Evolutionary conservation across 2,888 invertebrate species (phyloP).

Genomic region (Limnephilus marmoratus): DNA sequence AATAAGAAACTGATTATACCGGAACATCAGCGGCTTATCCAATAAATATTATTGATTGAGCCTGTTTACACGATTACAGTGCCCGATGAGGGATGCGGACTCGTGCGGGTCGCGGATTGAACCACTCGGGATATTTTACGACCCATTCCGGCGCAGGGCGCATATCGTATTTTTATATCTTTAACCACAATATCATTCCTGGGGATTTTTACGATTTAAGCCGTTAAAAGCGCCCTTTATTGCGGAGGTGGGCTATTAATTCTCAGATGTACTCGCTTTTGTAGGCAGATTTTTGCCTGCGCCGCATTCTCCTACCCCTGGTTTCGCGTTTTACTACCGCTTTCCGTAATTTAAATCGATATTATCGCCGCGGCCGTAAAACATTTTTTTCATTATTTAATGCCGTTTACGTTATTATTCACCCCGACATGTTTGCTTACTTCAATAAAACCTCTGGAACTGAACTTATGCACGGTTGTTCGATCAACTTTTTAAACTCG

Average conservation of each 20-base stretch:
- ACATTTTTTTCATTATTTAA: constrained; percentile 46
- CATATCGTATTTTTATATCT: constrained; percentile 63
- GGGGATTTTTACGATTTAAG: constrained; percentile 64
- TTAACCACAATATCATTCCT: constrained; percentile 62
- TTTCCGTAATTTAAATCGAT: constrained; percentile 48
- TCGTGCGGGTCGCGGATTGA: not conserved
- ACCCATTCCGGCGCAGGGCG: constrained; percentile 53
- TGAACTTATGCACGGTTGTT: not conserved
- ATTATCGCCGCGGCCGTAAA: constrained; percentile 52
- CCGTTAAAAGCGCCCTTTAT: constrained; percentile 65
- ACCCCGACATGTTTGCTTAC: constrained; percentile 10
- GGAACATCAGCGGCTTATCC: not conserved
- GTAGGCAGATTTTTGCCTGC: constrained; percentile 51
- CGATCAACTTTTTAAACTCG: not conserved
- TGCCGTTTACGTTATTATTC: constrained; percentile 1
- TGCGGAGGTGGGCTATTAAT: constrained; percentile 56
- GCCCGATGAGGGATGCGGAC: not conserved
- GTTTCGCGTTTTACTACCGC: constrained; percentile 22
- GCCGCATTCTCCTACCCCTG: not conserved
- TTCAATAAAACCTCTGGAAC: not conserved
- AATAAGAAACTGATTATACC: not conserved
- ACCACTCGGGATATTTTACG: constrained; percentile 51
- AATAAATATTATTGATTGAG: not conserved
- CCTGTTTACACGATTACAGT: not conserved
- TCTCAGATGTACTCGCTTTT: constrained; percentile 26